Evolutionary conservation across 1,140 invertebrate genomes (phyloP).

Genomic region (Zaprionus africanus): DNA sequence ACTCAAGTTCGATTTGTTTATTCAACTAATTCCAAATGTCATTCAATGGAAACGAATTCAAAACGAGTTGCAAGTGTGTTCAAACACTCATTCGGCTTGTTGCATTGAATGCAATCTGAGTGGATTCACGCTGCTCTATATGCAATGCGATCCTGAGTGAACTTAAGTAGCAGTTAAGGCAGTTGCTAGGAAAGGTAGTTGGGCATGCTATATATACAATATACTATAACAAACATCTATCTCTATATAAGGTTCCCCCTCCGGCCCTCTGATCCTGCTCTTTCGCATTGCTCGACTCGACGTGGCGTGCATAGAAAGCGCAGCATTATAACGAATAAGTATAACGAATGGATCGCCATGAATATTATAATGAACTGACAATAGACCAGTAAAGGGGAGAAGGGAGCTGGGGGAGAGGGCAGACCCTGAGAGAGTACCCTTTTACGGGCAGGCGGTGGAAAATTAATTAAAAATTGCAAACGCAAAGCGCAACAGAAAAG

Average conservation of each 20-base stretch:
- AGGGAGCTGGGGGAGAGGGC: not conserved
- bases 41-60: not conserved
- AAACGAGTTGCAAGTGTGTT: not conserved
- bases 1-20: conserved; percentile 3
- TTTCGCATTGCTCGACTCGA: conserved; percentile 10
- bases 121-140: too few species aligned
- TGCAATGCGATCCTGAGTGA: not conserved
- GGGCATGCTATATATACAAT: too few species aligned
- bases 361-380: conserved; percentile 36
- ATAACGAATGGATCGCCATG: conserved; percentile 16
- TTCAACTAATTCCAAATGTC: not conserved
- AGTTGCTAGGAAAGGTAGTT: too few species aligned
- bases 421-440: conserved; percentile 4
- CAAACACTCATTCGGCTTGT: not conserved
- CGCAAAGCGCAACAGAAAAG: conserved; percentile 26
- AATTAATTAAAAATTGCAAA: conserved; percentile 67
- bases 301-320: conserved; percentile 37
- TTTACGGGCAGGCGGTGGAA: conserved; percentile 10
- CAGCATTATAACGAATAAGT: conserved; percentile 6
- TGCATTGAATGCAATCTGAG: not conserved
- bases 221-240: too few species aligned
- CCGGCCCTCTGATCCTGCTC: conserved; percentile 12
- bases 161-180: too few species aligned
- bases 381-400: conserved; percentile 7
- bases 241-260: too few species aligned